These are phyloP conservation scores for Xenentodon cancila DNA, from an alignment of 2,797 vertebrate species.

Conservation along the genomic window DNA sequence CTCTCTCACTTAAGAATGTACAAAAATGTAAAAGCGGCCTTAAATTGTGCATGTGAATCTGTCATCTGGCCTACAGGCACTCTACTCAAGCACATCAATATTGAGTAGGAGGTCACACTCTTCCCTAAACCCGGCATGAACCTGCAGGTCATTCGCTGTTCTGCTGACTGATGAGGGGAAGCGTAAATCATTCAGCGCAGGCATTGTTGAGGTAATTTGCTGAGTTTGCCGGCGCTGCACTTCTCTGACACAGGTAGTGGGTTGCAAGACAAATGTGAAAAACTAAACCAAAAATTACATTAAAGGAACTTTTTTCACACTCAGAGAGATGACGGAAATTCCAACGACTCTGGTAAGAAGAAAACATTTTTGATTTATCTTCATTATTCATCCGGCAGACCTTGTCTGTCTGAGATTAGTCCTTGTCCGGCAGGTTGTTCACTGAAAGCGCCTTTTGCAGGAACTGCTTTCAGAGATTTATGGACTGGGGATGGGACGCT, in stretches of 20 bases:
- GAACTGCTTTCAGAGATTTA: conserved; percentile 3
- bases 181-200: conserved; percentile 9
- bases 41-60: conserved; percentile 29
- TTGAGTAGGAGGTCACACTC: conserved; percentile 8
- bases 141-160: conserved; percentile 8
- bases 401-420: neutral
- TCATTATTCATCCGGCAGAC: neutral
- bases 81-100: conserved; percentile 10
- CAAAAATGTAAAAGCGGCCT: conserved; percentile 20
- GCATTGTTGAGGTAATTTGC: neutral
- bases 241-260: neutral
- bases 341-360: neutral
- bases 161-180: neutral
- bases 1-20: conserved; percentile 8
- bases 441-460: neutral
- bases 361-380: neutral
- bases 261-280: neutral
- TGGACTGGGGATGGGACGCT: neutral
- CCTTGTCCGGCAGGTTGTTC: neutral
- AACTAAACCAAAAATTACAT: neutral
- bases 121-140: conserved; percentile 12
- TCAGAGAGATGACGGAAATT: conserved; percentile 2
- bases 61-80: neutral
- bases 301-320: conserved; percentile 5
- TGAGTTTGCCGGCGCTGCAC: neutral